phyloP scores from a whole-genome alignment of 2,113 vertebrate genomes.

The Myanophis thanlyinensis region DNA sequence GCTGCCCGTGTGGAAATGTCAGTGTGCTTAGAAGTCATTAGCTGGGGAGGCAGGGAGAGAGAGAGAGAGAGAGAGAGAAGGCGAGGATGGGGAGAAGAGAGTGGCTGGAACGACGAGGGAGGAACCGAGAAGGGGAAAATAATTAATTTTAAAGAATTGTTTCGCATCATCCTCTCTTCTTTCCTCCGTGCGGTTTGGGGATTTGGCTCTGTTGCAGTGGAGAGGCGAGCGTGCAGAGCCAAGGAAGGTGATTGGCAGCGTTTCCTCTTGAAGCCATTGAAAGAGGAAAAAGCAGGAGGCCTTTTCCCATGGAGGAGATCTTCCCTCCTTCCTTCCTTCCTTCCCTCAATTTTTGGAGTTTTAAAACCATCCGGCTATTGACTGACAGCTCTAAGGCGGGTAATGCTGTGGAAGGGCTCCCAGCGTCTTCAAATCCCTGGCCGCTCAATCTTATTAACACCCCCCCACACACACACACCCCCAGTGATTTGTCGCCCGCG shows the following conservation, averaged over 20 bases:
- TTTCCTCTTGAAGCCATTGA: background rate
- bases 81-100: constrained; percentile 35
- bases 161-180: constrained; percentile 59
- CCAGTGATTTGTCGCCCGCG: constrained; percentile 56
- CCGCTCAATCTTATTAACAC: constrained; percentile 68
- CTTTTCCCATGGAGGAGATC: constrained; percentile 62
- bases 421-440: constrained; percentile 66
- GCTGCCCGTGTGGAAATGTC: constrained; percentile 68
- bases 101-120: constrained; percentile 23
- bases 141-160: constrained; percentile 65
- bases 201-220: constrained; percentile 61
- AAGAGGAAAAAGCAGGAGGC: constrained; percentile 55
- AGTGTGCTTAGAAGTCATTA: constrained; percentile 62
- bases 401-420: constrained; percentile 62
- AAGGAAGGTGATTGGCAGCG: constrained; percentile 58
- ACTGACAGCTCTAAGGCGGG: constrained; percentile 66
- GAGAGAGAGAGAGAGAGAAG: background rate
- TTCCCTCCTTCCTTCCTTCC: constrained; percentile 60
- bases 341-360: constrained; percentile 59
- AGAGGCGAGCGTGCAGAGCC: constrained; percentile 58
- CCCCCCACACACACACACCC: too few species aligned
- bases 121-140: constrained; percentile 39
- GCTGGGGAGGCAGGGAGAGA: constrained; percentile 37
- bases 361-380: constrained; percentile 68
- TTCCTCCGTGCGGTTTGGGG: constrained; percentile 61